These are phyloP conservation scores for Embiotoca jacksoni DNA, from an alignment of 2,113 vertebrate species.

Conservation along the genomic window DNA sequence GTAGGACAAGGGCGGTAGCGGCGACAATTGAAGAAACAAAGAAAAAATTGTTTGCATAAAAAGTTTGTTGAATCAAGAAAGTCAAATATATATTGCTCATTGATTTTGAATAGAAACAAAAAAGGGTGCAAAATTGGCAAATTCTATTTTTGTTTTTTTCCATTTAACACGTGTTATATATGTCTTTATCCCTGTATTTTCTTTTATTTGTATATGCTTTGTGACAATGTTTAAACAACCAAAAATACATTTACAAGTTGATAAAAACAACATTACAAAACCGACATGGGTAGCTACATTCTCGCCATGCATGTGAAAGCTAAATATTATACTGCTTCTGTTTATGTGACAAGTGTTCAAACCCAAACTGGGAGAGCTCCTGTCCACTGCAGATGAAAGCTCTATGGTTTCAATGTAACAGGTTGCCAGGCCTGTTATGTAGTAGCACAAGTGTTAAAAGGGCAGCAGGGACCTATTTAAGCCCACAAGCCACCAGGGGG, in stretches of 20 bases:
- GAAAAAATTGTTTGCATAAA: too few species aligned
- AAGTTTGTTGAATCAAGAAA: too few species aligned
- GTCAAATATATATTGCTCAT: too few species aligned
- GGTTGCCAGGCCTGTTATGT: slow-evolving; percentile 64
- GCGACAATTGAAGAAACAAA: too few species aligned
- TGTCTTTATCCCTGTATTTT: background rate
- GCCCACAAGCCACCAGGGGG: slow-evolving; percentile 61
- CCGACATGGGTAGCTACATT: fast-evolving
- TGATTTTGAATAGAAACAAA: too few species aligned
- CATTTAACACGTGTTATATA: background rate
- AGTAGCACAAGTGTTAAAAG: slow-evolving; percentile 79
- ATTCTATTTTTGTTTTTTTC: background rate
- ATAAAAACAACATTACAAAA: background rate
- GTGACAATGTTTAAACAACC: background rate
- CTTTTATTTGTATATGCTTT: background rate
- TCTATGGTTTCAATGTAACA: slow-evolving; percentile 38
- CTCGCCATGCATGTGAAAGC: background rate
- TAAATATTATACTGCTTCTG: slow-evolving; percentile 24
- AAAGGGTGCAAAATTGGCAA: too few species aligned
- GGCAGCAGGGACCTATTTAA: slow-evolving; percentile 79
- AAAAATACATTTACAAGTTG: too few species aligned
- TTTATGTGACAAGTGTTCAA: slow-evolving; percentile 54
- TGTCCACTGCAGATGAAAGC: slow-evolving; percentile 60
- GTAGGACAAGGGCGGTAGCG: background rate
- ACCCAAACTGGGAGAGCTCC: slow-evolving; percentile 38